These are phyloP conservation scores for Drosophila greeni DNA, from an alignment of 2,888 invertebrate species.

Conservation along the genomic window DNA sequence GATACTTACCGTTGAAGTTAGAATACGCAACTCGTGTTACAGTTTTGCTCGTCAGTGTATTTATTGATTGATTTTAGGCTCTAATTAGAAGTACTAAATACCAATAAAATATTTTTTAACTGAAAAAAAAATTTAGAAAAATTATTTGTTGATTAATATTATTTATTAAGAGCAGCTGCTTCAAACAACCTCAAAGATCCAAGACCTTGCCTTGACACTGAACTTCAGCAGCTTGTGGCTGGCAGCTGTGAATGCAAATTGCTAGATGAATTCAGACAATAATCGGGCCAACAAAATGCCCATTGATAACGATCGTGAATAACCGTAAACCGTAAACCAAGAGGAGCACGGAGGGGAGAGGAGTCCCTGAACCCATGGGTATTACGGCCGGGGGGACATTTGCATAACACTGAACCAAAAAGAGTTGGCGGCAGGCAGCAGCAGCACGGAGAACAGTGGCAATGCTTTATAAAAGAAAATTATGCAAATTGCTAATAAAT, in stretches of 20 bases:
- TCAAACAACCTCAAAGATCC: constrained; percentile 5
- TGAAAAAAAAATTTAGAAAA: too few species aligned
- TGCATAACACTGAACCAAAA: constrained; percentile 68
- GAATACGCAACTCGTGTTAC: too few species aligned
- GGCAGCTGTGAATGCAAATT: constrained; percentile 40
- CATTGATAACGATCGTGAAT: constrained; percentile 35
- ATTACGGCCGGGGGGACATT: constrained; percentile 47
- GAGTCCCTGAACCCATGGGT: constrained; percentile 51
- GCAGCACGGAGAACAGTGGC: constrained; percentile 55
- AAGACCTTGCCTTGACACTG: constrained; percentile 22
- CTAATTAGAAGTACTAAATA: too few species aligned
- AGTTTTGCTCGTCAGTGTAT: too few species aligned
- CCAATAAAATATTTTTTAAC: too few species aligned
- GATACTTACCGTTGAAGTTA: too few species aligned
- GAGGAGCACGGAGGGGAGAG: constrained; percentile 5
- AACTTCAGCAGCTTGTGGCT: constrained; percentile 7
- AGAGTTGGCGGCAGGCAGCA: constrained; percentile 53
- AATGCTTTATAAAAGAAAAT: constrained; percentile 73
- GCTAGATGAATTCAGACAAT: constrained; percentile 45
- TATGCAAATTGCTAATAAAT: constrained; percentile 75
- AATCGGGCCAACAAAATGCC: constrained; percentile 55
- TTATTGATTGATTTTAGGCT: too few species aligned
- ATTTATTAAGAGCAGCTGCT: constrained; percentile 10
- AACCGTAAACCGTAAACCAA: constrained; percentile 56
- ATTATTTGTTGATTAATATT: not conserved